Percentiles rank a stretch among this genome's conserved stretches.
These are phyloP conservation scores for Cheirogaleus major DNA, from an alignment of 2,797 vertebrate species.

Conservation along the genomic window DNA sequence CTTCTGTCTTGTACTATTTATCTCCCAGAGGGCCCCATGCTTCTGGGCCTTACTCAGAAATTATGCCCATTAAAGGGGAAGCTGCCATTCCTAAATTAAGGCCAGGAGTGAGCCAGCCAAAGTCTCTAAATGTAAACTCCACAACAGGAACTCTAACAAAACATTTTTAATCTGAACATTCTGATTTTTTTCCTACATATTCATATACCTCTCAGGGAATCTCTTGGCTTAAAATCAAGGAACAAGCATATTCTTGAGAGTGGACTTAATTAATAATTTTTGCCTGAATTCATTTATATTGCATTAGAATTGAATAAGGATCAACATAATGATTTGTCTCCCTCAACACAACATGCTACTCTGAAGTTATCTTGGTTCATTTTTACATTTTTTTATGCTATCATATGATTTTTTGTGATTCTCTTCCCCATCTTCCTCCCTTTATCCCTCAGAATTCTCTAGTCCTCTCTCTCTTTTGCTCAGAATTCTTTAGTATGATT, in stretches of 20 bases:
- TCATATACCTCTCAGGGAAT: neutral
- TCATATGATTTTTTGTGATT: neutral
- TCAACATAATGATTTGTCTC: constrained; percentile 25
- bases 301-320: neutral
- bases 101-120: neutral
- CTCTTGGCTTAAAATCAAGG: constrained; percentile 18
- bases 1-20: neutral
- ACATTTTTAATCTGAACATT: neutral
- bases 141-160: neutral
- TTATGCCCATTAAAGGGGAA: neutral
- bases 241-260: neutral
- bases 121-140: neutral
- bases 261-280: constrained; percentile 8
- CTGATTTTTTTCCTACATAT: neutral
- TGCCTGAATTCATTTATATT: constrained; percentile 52
- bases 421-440: accelerated
- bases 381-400: neutral
- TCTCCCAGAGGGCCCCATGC: too few relatives aligned
- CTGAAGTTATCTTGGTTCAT: neutral
- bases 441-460: neutral
- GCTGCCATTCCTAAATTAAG: neutral
- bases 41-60: neutral
- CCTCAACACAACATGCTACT: neutral
- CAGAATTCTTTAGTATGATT: constrained; percentile 48
- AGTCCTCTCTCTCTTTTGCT: neutral